Evolutionary conservation across 2,113 vertebrate genomes (phyloP), one percentile per base, ranked within the genome.

Genomic region (Lipotes vexillifer): DNA sequence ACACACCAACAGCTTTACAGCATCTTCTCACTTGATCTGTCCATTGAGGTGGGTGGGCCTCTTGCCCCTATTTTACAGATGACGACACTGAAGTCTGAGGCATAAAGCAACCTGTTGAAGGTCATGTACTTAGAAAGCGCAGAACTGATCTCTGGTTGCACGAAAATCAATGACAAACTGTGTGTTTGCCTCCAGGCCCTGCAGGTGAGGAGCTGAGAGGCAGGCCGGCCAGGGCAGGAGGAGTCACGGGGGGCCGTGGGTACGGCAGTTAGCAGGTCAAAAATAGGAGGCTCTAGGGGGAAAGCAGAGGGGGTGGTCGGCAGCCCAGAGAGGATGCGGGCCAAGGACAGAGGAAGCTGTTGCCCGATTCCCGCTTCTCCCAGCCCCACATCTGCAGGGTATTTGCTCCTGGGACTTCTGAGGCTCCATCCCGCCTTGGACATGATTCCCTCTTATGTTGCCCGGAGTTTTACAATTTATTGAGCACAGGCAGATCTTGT

Each of bases 381-480:
- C 8, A 25, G 71, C 4, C 38, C 27, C 65, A 18, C 1, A 29
- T 8, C 21, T 13, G 0, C 33, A 20, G 11, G 61, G 10, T 7
- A 27, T 38, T 11, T 84, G 68, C 33, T 57, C 21, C 5, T 1
- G 3, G 14, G 27, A 72, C 13, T 23, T 71, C 52, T 44, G 27
- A 31, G 41, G 44, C 8, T 15, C 14, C 10, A 8, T n/a, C 74
- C 25, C 9, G 1, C 2, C 14, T 25, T 15, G 36, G 31, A 38
- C 29, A 44, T 0, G 33, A 15, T 5, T 46, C 2, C 20, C 36
- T 33, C 52, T 49, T 46, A 49, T 25, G 9, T 0, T 0, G 10
- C 38, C 44, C 10, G 9, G 25, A 65, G 49, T 66, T 71, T 18
- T 52, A 49, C 13, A 33, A 14, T 36, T 31, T 17, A 66, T 4